phyloP scores from a whole-genome alignment of 1,140 invertebrate species.

The Andrena cerasifolii region DNA sequence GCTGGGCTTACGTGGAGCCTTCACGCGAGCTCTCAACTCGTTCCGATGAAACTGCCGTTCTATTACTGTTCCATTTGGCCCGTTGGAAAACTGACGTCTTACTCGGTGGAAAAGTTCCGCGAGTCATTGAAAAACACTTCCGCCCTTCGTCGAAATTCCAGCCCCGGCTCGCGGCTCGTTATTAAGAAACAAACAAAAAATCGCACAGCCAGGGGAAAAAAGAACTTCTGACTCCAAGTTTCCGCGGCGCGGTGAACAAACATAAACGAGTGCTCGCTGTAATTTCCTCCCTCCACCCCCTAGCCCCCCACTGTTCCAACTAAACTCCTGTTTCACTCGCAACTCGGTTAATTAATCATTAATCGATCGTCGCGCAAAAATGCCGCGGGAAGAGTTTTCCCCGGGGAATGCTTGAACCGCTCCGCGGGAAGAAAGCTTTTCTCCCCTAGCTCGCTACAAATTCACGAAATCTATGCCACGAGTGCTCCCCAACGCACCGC shows the following conservation, averaged over 20 bases:
- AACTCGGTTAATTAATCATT: slow-evolving; percentile 1
- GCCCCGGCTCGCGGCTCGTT: slow-evolving; percentile 14
- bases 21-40: slow-evolving; percentile 62
- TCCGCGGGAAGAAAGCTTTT: too few relatives aligned
- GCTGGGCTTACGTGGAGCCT: slow-evolving; percentile 41
- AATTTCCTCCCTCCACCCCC: neutral
- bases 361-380: too few relatives aligned
- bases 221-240: slow-evolving; percentile 4
- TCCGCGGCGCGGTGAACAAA: neutral
- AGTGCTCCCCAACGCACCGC: neutral
- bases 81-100: slow-evolving; percentile 56
- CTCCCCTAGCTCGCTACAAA: too few relatives aligned
- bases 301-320: neutral
- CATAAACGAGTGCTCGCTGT: neutral
- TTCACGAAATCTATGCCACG: slow-evolving; percentile 14
- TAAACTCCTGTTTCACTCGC: neutral
- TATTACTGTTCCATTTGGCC: slow-evolving; percentile 61
- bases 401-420: too few relatives aligned
- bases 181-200: slow-evolving; percentile 23
- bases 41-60: slow-evolving; percentile 60
- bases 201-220: neutral
- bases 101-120: slow-evolving; percentile 49
- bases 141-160: slow-evolving; percentile 34
- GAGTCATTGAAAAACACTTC: slow-evolving; percentile 55
- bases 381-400: too few relatives aligned